These are phyloP conservation scores for Himalopsyche phryganea DNA, from an alignment of 1,140 invertebrate genomes.

Conservation along the genomic window DNA sequence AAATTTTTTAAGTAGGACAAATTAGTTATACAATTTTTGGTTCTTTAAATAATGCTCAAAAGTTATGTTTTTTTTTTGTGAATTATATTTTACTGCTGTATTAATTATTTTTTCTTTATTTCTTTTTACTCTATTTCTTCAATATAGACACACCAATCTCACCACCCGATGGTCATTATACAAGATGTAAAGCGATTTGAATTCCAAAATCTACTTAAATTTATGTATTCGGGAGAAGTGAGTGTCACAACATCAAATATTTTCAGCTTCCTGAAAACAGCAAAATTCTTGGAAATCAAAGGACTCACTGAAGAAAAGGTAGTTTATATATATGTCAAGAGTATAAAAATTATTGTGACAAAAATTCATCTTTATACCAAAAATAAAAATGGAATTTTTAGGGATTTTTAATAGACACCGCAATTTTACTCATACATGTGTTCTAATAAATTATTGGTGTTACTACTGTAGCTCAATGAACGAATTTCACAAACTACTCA, in stretches of 20 bases:
- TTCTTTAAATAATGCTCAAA: too few relatives aligned
- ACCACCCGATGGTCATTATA: conserved; percentile 79
- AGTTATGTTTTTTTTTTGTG: too few relatives aligned
- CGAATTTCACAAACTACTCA: too few relatives aligned
- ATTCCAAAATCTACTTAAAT: conserved; percentile 73
- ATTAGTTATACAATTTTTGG: too few relatives aligned
- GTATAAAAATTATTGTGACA: not conserved
- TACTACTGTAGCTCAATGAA: too few relatives aligned
- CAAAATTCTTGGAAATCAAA: conserved; percentile 77
- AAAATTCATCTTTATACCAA: not conserved
- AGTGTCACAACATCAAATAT: conserved; percentile 79
- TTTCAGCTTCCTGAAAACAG: conserved; percentile 72
- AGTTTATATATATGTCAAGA: not conserved
- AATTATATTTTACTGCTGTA: not conserved
- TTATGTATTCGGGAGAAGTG: conserved; percentile 83
- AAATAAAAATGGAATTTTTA: not conserved
- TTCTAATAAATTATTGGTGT: too few relatives aligned
- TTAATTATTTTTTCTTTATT: not conserved
- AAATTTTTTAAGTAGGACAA: too few relatives aligned
- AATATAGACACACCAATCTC: conserved; percentile 71
- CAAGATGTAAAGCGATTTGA: conserved; percentile 75
- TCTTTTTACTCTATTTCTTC: not conserved
- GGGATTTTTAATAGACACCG: not conserved
- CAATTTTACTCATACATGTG: not conserved
- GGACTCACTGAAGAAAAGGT: conserved; percentile 56